Evolutionary conservation across 2,797 vertebrate species (phyloP).

Genomic region (Siniperca undulata): DNA sequence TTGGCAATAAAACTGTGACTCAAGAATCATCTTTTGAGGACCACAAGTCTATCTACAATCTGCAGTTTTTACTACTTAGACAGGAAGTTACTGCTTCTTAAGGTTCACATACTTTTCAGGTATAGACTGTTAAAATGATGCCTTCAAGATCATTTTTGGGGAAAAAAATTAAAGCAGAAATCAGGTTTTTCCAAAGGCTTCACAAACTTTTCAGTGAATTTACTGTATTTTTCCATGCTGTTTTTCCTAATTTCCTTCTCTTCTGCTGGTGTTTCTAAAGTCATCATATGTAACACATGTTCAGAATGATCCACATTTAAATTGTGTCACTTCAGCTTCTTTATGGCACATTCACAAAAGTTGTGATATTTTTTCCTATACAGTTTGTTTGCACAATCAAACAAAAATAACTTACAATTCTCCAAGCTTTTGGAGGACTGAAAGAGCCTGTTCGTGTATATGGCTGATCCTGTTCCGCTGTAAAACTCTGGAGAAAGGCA

Average conservation of each 20-base stretch:
- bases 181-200: not conserved
- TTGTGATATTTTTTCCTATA: not conserved
- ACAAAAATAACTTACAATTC: constrained; percentile 91
- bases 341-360: not conserved
- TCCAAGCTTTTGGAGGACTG: constrained; percentile 90
- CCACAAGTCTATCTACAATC: not conserved
- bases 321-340: not conserved
- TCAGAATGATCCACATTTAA: not conserved
- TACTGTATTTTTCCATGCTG: not conserved
- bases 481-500: constrained; percentile 86
- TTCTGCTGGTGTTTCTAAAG: not conserved
- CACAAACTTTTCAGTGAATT: not conserved
- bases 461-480: constrained; percentile 92
- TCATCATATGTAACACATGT: not conserved
- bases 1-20: not conserved
- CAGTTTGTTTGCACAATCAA: constrained; percentile 27
- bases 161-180: not conserved
- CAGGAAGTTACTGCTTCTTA: not conserved
- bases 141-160: not conserved
- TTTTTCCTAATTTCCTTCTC: not conserved
- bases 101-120: constrained; percentile 3
- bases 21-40: not conserved
- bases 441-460: constrained; percentile 91
- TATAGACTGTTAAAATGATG: not conserved
- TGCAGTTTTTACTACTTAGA: not conserved